Evolutionary conservation across 2,797 vertebrate species (phyloP).

Genomic region (Pantherophis alleghaniensis): DNA sequence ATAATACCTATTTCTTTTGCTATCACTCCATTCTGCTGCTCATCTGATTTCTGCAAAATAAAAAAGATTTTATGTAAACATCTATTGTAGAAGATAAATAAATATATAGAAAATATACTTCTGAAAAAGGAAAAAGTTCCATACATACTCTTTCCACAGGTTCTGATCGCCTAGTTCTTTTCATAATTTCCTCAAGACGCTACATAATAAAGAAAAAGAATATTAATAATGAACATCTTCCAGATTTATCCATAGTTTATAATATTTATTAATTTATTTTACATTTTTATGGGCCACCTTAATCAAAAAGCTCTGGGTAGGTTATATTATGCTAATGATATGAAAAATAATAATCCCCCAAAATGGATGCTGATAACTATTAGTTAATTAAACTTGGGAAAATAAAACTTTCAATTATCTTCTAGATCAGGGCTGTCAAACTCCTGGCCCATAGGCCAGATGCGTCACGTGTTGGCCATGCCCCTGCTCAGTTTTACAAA

Average conservation of each 20-base stretch:
- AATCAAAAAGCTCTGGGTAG: neutral
- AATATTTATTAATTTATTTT: neutral
- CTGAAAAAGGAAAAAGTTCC: neutral
- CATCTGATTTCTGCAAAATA: slow-evolving; percentile 78
- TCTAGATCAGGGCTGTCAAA: neutral
- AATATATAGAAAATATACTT: neutral
- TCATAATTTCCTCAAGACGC: slow-evolving; percentile 98
- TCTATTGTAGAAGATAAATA: neutral
- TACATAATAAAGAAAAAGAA: slow-evolving; percentile 61
- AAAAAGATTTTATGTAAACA: slow-evolving; percentile 40
- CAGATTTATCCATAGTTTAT: slow-evolving; percentile 4
- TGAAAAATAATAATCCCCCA: neutral
- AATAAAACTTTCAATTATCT: neutral
- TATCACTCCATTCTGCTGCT: slow-evolving; percentile 82
- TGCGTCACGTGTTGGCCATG: too few species aligned
- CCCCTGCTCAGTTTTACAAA: too few species aligned
- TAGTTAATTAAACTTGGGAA: neutral
- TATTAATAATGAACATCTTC: slow-evolving; percentile 7
- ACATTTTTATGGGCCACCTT: neutral
- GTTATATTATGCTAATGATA: neutral
- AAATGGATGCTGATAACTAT: neutral
- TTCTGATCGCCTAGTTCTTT: slow-evolving; percentile 90
- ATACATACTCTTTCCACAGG: slow-evolving; percentile 80
- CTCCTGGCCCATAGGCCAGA: too few species aligned
- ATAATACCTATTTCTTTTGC: slow-evolving; percentile 75